Conservation (phyloP, 2,797 vertebrate genomes). For the Micropoecilia bifurca region DNA sequence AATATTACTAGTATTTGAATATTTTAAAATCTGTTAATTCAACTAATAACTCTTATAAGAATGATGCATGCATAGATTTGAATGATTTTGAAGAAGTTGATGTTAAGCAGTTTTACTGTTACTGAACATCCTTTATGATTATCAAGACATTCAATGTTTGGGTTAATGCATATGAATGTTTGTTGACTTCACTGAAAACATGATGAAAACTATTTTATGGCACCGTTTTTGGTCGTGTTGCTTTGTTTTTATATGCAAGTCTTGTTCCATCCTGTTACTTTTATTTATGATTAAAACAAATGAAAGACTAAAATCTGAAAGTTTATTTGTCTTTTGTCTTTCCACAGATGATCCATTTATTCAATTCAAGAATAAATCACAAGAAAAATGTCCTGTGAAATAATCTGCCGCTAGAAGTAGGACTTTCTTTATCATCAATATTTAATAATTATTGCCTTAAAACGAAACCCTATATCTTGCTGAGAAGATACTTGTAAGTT, state of each 20-base stretch:
- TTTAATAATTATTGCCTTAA: no score
- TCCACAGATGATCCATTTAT: slow-evolving; percentile 39
- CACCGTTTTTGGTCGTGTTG: neutral
- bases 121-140: neutral
- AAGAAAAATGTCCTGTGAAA: no score
- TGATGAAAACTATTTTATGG: neutral
- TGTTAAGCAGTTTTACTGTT: neutral
- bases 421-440: no score
- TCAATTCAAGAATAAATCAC: slow-evolving; percentile 26
- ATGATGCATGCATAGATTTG: neutral
- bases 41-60: neutral
- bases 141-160: neutral
- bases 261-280: neutral
- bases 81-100: neutral
- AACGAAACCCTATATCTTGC: no score
- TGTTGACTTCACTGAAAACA: neutral
- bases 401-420: no score
- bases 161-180: neutral
- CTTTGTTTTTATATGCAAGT: neutral
- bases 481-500: no score
- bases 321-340: neutral
- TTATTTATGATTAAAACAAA: neutral
- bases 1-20: neutral
- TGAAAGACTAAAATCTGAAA: neutral
- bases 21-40: neutral